phyloP scores from a whole-genome alignment of 2,113 vertebrate genomes.

The Ciconia boyciana region DNA sequence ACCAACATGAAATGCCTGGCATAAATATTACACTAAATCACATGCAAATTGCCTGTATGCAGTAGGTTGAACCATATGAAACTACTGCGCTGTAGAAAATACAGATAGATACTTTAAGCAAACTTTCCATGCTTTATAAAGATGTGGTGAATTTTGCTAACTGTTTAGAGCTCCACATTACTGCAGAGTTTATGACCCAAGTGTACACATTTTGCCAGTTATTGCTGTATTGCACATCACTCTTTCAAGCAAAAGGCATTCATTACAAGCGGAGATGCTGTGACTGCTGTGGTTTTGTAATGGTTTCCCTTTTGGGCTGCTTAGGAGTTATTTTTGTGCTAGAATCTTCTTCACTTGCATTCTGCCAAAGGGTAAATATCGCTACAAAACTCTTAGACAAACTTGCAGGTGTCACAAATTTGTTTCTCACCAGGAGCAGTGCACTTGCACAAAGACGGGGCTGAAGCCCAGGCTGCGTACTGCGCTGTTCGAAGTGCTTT shows the following conservation, averaged over 20 bases:
- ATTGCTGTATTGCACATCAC: neutral
- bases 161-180: neutral
- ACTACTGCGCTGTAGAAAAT: neutral
- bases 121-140: neutral
- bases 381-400: neutral
- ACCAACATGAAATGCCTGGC: neutral
- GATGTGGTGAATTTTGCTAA: neutral
- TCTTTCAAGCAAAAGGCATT: neutral
- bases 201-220: neutral
- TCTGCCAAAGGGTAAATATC: neutral
- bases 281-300: neutral
- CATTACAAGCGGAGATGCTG: fast-evolving
- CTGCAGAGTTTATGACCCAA: neutral
- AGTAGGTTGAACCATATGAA: neutral
- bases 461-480: fast-evolving
- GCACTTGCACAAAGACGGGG: neutral
- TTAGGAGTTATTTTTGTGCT: neutral
- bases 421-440: neutral
- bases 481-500: fast-evolving
- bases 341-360: neutral
- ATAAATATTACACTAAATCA: neutral
- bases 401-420: neutral
- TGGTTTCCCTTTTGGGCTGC: neutral
- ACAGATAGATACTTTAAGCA: neutral
- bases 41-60: neutral